Percentiles rank a stretch among this genome's conserved stretches.
Conservation (phyloP, 2,797 vertebrate genomes). For the Leucoraja ocellata region DNA sequence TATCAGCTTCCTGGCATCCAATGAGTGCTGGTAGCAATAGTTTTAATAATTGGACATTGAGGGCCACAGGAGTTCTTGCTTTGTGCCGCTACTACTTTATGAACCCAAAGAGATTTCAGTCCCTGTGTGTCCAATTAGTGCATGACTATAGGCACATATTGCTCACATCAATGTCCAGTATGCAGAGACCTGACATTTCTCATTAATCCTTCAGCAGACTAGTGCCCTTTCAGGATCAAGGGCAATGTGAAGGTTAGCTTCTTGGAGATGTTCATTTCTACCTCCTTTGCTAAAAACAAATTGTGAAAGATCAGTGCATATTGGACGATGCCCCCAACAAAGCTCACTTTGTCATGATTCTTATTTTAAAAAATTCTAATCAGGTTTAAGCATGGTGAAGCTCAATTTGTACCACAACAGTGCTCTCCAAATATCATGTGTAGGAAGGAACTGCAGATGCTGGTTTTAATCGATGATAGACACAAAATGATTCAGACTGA, state of each 20-base stretch:
- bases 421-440: background rate
- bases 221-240: slow-evolving; percentile 10
- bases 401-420: background rate
- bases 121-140: slow-evolving; percentile 14
- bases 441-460: no score
- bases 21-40: background rate
- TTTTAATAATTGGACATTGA: slow-evolving; percentile 28
- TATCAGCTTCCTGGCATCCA: background rate
- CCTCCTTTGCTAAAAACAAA: background rate
- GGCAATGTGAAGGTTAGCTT: slow-evolving; percentile 25
- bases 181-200: slow-evolving; percentile 9
- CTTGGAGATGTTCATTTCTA: background rate
- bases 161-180: background rate
- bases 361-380: background rate
- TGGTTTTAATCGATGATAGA: no score
- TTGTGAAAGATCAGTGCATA: background rate
- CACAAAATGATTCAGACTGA: no score
- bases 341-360: background rate
- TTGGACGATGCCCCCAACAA: background rate
- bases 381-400: background rate
- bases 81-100: background rate
- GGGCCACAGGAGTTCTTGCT: slow-evolving; percentile 16
- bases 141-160: slow-evolving; percentile 13
- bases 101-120: slow-evolving; percentile 24
- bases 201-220: slow-evolving; percentile 21